A percentile compares a stretch with the other conserved stretches of the same genome.
These are phyloP conservation scores for Medauroidea extradentata DNA, from an alignment of 1,140 invertebrate genomes.

Conservation along the genomic window DNA sequence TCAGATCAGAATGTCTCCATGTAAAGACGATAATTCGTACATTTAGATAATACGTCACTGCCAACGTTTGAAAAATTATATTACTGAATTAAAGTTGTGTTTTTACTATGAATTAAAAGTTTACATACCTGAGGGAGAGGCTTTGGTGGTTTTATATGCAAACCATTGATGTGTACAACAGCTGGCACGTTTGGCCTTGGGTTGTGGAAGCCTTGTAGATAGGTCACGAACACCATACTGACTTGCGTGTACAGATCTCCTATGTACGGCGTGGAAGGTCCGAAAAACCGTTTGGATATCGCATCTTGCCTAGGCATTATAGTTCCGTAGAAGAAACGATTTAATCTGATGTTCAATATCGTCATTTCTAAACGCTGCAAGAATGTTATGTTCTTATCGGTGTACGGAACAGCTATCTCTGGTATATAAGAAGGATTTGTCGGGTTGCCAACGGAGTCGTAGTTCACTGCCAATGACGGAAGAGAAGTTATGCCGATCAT, in stretches of 20 bases:
- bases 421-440: neutral
- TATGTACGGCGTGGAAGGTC: neutral
- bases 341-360: neutral
- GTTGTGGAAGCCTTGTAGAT: neutral
- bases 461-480: neutral
- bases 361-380: neutral
- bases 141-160: neutral
- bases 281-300: neutral
- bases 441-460: neutral
- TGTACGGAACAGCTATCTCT: neutral
- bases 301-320: neutral
- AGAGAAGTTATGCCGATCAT: slow-evolving; percentile 5
- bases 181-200: neutral
- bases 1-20: too few relatives aligned
- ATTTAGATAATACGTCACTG: too few relatives aligned
- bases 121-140: neutral
- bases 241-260: neutral
- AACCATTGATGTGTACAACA: neutral
- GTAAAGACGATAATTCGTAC: too few relatives aligned
- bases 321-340: neutral
- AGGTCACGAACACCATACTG: neutral
- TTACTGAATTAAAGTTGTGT: too few relatives aligned
- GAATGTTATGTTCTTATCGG: neutral
- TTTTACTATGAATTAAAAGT: neutral
- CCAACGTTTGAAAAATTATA: too few relatives aligned